Percentiles rank a stretch among this genome's conserved stretches.
phyloP scores from a whole-genome alignment of 2,888 invertebrate species.

The Parnassius apollo region DNA sequence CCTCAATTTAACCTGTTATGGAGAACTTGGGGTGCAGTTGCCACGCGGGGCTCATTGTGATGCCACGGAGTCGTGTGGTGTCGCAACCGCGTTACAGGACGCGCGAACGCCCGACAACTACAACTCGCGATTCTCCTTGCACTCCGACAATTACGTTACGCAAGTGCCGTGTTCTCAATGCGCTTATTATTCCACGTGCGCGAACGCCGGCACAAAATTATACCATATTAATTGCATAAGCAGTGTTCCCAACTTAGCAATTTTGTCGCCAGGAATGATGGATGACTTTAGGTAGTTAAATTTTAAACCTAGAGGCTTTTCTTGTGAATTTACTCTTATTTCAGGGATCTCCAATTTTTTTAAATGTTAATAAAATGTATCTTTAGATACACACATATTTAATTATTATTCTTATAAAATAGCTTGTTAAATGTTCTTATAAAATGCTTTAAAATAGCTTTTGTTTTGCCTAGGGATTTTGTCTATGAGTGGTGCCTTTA shows the following conservation, averaged over 20 bases:
- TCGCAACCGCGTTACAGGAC: neutral
- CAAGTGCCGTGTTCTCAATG: slow-evolving; percentile 39
- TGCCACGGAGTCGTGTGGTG: neutral
- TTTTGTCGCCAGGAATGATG: too few relatives aligned
- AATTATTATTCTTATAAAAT: too few relatives aligned
- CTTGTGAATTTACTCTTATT: too few relatives aligned
- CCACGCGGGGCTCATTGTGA: neutral
- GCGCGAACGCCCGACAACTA: neutral
- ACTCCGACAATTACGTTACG: slow-evolving; percentile 59
- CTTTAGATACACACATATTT: too few relatives aligned
- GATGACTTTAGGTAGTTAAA: too few relatives aligned
- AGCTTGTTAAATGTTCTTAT: too few relatives aligned
- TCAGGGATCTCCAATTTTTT: too few relatives aligned
- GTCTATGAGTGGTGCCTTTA: too few relatives aligned
- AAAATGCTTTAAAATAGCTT: too few relatives aligned
- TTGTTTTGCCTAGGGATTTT: too few relatives aligned
- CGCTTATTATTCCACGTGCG: slow-evolving; percentile 47
- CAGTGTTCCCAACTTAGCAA: neutral
- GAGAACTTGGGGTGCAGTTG: neutral
- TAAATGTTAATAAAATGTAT: too few relatives aligned
- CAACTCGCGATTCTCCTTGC: slow-evolving; percentile 46
- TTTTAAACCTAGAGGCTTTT: too few relatives aligned
- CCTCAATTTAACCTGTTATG: neutral
- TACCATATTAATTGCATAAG: slow-evolving; percentile 60
- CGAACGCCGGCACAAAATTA: slow-evolving; percentile 38